Evolutionary conservation across 2,113 vertebrate genomes (phyloP).

Genomic region (Podarcis muralis): DNA sequence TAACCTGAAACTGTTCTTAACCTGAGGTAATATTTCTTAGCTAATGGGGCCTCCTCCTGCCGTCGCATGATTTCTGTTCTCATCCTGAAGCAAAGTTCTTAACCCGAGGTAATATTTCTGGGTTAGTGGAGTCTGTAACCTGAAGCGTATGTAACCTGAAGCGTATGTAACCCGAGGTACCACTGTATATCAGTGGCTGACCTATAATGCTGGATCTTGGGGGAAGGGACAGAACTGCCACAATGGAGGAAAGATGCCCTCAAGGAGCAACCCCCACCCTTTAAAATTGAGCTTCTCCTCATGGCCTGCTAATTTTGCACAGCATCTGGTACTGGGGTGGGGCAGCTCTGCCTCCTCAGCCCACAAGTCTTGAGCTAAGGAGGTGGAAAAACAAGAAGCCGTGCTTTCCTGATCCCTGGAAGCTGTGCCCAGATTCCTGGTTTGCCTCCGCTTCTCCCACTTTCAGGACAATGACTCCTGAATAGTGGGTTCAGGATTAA

Average conservation of each 20-base stretch:
- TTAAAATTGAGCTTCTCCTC: background rate
- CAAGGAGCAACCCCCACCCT: background rate
- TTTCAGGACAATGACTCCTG: background rate
- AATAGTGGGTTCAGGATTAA: background rate
- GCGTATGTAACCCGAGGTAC: no score
- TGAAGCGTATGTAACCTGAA: no score
- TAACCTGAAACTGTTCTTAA: no score
- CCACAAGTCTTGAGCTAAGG: background rate
- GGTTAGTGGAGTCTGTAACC: no score
- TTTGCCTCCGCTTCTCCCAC: background rate
- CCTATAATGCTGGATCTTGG: background rate
- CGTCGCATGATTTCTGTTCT: no score
- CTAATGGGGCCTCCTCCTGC: no score
- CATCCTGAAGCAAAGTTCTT: no score
- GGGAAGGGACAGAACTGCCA: background rate
- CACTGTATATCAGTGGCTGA: background rate
- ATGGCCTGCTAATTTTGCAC: background rate
- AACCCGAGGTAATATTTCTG: no score
- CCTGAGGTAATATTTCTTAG: no score
- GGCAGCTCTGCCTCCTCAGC: background rate
- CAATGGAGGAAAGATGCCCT: no score
- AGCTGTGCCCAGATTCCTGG: background rate
- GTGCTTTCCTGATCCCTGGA: background rate
- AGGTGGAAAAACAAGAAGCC: background rate
- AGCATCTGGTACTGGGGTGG: background rate